Conservation (phyloP, 2,888 invertebrate species). For the Crocallis elinguaria region DNA sequence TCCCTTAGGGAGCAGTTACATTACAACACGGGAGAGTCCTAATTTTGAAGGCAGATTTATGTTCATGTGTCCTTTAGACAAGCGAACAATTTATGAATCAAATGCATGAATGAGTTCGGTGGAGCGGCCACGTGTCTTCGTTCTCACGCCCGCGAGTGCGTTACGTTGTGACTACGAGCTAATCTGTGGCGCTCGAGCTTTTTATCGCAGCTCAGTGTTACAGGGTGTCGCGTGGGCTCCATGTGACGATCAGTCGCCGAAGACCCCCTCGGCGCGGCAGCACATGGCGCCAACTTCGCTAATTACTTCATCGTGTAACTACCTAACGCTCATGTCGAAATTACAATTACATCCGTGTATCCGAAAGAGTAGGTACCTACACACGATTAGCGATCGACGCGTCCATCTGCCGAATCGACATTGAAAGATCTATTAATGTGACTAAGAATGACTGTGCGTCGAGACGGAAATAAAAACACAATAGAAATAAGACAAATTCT, state of each 20-base stretch:
- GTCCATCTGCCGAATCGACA: constrained; percentile 27
- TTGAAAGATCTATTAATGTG: constrained; percentile 44
- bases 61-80: constrained; percentile 49
- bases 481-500: constrained; percentile 65
- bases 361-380: too few species aligned
- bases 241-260: constrained; percentile 69
- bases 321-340: constrained; percentile 13
- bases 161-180: constrained; percentile 17
- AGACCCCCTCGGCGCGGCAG: constrained; percentile 71
- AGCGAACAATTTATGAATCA: constrained; percentile 78
- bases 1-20: constrained; percentile 9
- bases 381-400: constrained; percentile 5
- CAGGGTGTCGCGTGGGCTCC: constrained; percentile 73
- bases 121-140: constrained; percentile 72
- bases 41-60: constrained; percentile 33
- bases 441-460: constrained; percentile 36
- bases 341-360: constrained; percentile 17
- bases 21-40: constrained; percentile 7
- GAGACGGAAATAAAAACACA: constrained; percentile 64
- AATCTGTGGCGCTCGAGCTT: constrained; percentile 54
- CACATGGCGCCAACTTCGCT: constrained; percentile 76
- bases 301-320: constrained; percentile 72
- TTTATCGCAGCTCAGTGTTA: constrained; percentile 72
- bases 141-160: constrained; percentile 72
- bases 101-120: constrained; percentile 79